phyloP scores from a whole-genome alignment of 2,113 vertebrate genomes.

The Hemicordylus capensis region DNA sequence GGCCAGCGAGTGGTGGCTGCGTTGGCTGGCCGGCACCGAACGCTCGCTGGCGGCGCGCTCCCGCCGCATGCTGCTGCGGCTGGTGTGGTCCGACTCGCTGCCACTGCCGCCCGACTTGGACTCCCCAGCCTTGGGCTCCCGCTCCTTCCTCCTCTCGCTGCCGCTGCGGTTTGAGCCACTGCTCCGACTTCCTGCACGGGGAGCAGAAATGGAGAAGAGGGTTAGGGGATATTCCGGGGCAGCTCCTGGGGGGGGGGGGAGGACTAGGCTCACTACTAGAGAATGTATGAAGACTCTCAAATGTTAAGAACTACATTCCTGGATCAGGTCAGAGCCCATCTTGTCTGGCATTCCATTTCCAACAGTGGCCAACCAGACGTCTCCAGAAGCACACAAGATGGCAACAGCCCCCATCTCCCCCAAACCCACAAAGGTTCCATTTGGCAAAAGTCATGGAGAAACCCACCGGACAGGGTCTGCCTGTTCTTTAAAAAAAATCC shows the following conservation, averaged over 20 bases:
- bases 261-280: neutral
- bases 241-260: accelerated
- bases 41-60: conserved; percentile 82
- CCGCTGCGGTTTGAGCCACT: conserved; percentile 90
- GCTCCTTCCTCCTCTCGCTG: conserved; percentile 81
- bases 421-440: neutral
- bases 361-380: neutral
- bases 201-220: accelerated
- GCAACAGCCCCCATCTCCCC: neutral
- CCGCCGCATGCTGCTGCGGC: conserved; percentile 79
- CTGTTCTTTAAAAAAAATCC: too few species aligned
- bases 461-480: too few species aligned
- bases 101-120: conserved; percentile 87
- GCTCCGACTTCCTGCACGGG: conserved; percentile 85
- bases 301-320: neutral
- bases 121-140: conserved; percentile 75
- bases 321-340: neutral
- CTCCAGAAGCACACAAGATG: neutral
- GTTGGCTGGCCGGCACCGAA: conserved; percentile 81
- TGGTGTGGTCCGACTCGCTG: conserved; percentile 84
- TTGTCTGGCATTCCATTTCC: too few species aligned
- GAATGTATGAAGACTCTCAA: neutral
- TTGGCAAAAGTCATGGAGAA: too few species aligned
- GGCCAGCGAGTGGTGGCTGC: conserved; percentile 87
- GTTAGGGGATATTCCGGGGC: neutral